A percentile compares a stretch with the other conserved stretches of the same genome.
Conservation (phyloP, 2,888 invertebrate genomes). For the Eupithecia pulchellata region DNA sequence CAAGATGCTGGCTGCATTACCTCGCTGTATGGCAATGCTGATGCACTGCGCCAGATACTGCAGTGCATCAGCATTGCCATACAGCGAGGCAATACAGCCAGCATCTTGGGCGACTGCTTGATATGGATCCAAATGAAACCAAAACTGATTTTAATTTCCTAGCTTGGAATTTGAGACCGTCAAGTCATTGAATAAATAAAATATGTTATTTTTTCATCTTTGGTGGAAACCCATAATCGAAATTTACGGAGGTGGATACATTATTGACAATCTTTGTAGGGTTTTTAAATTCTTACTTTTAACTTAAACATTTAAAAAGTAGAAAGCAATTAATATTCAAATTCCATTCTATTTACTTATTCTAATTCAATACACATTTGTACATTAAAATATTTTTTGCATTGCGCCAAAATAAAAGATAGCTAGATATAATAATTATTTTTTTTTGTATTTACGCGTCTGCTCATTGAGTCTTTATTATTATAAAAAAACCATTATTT, state of each 20-base stretch:
- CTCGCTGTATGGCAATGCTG: no score
- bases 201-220: background rate
- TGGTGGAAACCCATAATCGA: background rate
- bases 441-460: background rate
- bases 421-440: background rate
- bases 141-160: background rate
- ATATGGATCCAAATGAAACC: no score
- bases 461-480: no score
- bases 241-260: background rate
- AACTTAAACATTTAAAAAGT: background rate
- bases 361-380: slow-evolving; percentile 6
- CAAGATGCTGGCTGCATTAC: no score
- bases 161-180: background rate
- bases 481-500: no score
- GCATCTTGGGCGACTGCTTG: no score
- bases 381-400: background rate
- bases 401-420: background rate
- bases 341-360: slow-evolving; percentile 7
- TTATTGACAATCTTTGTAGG: background rate
- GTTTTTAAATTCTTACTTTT: background rate
- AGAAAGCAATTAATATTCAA: background rate
- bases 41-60: no score
- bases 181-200: background rate
- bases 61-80: no score
- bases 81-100: no score